Base-by-base conservation (phyloP, 2,888 invertebrate genomes). In the Frankliniella intonsa region DNA sequence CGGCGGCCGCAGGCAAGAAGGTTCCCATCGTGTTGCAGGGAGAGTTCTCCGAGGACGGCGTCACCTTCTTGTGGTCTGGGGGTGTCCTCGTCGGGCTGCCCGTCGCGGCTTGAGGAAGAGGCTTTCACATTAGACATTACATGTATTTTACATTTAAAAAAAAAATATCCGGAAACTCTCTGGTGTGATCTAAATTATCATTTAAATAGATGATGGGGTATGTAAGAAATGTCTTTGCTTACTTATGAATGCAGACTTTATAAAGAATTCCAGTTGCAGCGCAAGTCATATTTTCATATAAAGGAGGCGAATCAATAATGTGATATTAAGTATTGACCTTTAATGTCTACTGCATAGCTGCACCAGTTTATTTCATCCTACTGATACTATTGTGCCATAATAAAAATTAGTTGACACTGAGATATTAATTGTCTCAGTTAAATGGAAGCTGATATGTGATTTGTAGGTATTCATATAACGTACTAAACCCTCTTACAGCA, bases 61-160 rank as follows among this genome's bases (percentile, higher is more conserved):
- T 81, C 22, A 79, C 55, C 17, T 84, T 83, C 80, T 80, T 81
- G 25, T 84, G 84, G 84, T 80, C 80, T 25, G 84, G 84, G 49
- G 69, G 82, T n/a, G 81, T 83, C 50, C 81, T 84, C 69, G 25
- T 76, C 8, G 22, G 22, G 11, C 69, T 76, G 11, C 69, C 69
- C 22, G 69, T 12, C 11, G 69, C 69, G 0, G 69, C 69, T 22
- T 76, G 62, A 17, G 62, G 38, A 38, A 38, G 38, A 38, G 38
- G 2, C 38, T 38, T 5, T 38, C 3, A 38, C 38, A 38, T 38
- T 38, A 38, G 38, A 5, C 38, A 38, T 38, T 38, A 38, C 38
- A 38, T 38, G 38, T 38, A 38, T 38, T 38, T 38, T 38, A 38
- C 38, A 38, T 3, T 38, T 3, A 38, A 38, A 38, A 38, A 38